Percentiles rank a stretch among this genome's conserved stretches.
These are phyloP conservation scores for Hetaerina americana DNA, from an alignment of 1,140 invertebrate genomes.

Conservation along the genomic window DNA sequence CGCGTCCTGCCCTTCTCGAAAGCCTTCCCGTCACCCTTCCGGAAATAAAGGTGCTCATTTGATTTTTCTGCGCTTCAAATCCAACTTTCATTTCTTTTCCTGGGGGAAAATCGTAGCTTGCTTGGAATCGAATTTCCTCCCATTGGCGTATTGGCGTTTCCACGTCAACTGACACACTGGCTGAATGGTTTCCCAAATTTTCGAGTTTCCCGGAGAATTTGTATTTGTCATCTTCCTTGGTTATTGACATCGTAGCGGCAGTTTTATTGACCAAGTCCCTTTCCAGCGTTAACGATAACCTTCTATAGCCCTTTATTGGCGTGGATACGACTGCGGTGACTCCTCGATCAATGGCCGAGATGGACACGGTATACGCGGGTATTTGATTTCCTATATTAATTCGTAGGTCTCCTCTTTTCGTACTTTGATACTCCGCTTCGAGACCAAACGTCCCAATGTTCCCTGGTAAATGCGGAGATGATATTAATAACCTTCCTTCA, in stretches of 20 bases:
- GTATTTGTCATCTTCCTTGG: neutral
- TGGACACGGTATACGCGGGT: neutral
- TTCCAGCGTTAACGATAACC: neutral
- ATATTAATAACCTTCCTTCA: neutral
- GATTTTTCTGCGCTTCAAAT: neutral
- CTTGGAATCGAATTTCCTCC: neutral
- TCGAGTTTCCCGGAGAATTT: neutral
- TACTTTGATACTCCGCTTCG: neutral
- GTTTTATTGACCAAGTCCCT: neutral
- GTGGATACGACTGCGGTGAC: neutral
- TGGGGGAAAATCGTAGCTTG: neutral
- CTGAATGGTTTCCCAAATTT: neutral
- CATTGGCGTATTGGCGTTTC: neutral
- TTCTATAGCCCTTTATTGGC: neutral
- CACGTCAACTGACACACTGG: neutral
- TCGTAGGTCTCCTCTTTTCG: neutral
- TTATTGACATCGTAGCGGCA: neutral
- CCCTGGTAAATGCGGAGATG: neutral
- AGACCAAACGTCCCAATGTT: neutral
- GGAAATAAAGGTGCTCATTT: neutral
- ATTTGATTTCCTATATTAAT: neutral
- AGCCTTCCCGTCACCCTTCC: neutral
- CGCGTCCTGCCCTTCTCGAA: neutral
- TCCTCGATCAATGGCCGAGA: neutral
- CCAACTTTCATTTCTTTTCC: neutral